phyloP scores from a whole-genome alignment of 2,888 invertebrate species.

The Hirtodrosophila cameraria region DNA sequence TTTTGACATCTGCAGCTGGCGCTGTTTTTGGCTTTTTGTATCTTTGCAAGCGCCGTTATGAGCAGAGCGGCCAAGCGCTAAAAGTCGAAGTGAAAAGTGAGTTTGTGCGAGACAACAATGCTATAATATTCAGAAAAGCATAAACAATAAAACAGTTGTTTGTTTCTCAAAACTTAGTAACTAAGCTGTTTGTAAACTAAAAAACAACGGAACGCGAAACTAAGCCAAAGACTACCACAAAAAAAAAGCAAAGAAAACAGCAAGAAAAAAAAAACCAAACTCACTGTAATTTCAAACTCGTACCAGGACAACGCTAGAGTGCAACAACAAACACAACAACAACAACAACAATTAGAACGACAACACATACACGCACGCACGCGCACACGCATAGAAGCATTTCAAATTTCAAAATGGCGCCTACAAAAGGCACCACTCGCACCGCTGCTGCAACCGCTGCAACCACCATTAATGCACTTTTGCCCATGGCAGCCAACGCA shows the following conservation, averaged over 20 bases:
- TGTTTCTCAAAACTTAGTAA: constrained; percentile 24
- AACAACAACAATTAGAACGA: constrained; percentile 34
- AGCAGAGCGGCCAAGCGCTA: constrained; percentile 67
- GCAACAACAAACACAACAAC: no score
- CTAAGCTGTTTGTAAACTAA: neutral
- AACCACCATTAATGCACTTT: constrained; percentile 62
- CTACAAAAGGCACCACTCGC: constrained; percentile 80
- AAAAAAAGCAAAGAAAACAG: constrained; percentile 1
- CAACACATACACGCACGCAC: constrained; percentile 26
- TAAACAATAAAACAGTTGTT: constrained; percentile 15
- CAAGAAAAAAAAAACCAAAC: constrained; percentile 12
- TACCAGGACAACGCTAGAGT: constrained; percentile 45
- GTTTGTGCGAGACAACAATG: constrained; percentile 37
- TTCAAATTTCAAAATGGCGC: constrained; percentile 83
- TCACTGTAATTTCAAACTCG: constrained; percentile 22
- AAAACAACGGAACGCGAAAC: constrained; percentile 11
- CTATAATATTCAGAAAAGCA: constrained; percentile 21
- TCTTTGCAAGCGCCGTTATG: constrained; percentile 76
- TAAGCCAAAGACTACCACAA: constrained; percentile 37
- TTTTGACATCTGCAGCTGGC: constrained; percentile 53
- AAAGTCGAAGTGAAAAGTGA: constrained; percentile 62
- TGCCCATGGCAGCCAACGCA: constrained; percentile 60
- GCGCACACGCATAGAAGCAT: constrained; percentile 23
- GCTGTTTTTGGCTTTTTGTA: constrained; percentile 72
- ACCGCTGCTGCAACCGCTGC: constrained; percentile 63